These are phyloP conservation scores for Aphodius granarius DNA, from an alignment of 2,888 invertebrate genomes.

Conservation along the genomic window DNA sequence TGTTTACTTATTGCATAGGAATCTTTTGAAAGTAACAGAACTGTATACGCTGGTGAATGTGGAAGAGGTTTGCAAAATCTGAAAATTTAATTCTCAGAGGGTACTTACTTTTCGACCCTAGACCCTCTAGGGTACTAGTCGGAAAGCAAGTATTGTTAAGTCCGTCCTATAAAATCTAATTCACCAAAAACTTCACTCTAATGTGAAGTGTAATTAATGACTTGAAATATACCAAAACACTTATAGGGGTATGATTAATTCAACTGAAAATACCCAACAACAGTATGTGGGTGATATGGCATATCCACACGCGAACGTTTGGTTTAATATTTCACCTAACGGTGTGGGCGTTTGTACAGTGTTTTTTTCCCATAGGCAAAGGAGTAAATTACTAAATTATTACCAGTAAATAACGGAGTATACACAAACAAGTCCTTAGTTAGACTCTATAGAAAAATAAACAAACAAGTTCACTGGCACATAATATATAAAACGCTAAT, in stretches of 20 bases:
- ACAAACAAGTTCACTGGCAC: background rate
- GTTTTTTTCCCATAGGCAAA: background rate
- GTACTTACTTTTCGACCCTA: too few relatives aligned
- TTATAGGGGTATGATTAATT: background rate
- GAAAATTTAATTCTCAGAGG: too few relatives aligned
- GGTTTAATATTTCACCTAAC: background rate
- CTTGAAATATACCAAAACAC: background rate
- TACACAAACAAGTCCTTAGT: background rate
- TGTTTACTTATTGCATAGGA: background rate
- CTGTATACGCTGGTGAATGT: background rate
- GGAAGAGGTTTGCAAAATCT: background rate
- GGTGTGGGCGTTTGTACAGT: background rate
- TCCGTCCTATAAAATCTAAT: too few relatives aligned
- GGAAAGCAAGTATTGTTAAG: too few relatives aligned
- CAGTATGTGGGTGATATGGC: background rate
- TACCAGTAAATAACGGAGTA: background rate
- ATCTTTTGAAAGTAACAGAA: background rate
- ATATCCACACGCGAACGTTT: background rate
- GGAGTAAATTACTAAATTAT: background rate
- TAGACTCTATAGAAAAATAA: background rate
- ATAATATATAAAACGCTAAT: background rate
- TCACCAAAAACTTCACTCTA: too few relatives aligned
- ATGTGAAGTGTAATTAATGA: background rate
- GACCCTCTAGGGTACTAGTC: too few relatives aligned
- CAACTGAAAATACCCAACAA: background rate